phyloP scores from a whole-genome alignment of 2,888 invertebrate genomes.

The Smittia sp. region DNA sequence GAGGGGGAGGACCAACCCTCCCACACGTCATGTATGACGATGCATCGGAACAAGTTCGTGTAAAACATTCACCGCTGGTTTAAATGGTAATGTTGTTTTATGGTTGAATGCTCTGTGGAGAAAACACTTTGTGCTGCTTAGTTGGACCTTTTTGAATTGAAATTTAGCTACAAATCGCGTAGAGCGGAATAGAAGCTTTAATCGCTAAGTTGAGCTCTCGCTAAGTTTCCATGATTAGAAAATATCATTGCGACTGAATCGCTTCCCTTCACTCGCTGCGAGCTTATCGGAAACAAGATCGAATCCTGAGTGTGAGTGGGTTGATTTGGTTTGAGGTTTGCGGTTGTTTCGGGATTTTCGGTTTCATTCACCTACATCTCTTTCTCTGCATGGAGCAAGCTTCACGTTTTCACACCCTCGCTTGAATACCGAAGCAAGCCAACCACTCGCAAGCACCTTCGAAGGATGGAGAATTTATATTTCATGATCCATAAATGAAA shows the following conservation, averaged over 20 bases:
- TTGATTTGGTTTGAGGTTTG: slow-evolving; percentile 35
- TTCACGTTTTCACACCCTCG: neutral
- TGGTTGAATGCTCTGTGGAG: no score
- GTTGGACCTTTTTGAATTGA: no score
- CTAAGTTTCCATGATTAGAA: no score
- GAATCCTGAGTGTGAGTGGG: neutral
- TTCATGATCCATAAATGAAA: slow-evolving; percentile 25
- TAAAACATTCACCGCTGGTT: no score
- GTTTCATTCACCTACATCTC: neutral
- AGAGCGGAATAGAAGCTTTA: no score
- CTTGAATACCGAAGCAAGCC: neutral
- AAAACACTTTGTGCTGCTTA: no score
- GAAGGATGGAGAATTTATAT: neutral
- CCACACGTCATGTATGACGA: neutral
- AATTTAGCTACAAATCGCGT: no score
- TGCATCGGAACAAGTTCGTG: no score
- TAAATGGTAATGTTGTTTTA: no score
- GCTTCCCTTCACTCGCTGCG: no score
- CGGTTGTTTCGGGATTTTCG: slow-evolving; percentile 21
- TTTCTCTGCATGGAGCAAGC: neutral
- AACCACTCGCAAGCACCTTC: neutral
- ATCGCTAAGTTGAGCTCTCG: no score
- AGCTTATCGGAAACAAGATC: neutral
- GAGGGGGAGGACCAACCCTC: neutral
- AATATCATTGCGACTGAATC: no score